These are phyloP conservation scores for Pleuronectes platessa DNA, from an alignment of 2,113 vertebrate species.

Conservation along the genomic window DNA sequence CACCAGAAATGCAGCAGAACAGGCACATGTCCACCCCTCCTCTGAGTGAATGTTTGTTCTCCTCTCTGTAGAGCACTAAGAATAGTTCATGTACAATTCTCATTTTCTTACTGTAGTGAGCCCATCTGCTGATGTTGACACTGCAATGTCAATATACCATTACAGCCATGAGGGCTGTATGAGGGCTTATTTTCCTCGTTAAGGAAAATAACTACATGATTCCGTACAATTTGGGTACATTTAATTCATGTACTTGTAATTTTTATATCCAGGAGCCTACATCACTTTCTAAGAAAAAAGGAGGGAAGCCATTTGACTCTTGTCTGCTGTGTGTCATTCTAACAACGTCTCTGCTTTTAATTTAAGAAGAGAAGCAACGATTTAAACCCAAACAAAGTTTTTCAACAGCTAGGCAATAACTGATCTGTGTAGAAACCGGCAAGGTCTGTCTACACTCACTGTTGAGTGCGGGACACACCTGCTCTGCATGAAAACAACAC, in stretches of 20 bases:
- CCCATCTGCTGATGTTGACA: background rate
- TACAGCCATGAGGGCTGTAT: background rate
- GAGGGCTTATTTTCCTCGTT: too few relatives aligned
- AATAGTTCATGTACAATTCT: background rate
- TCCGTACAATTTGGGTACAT: background rate
- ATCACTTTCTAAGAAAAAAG: background rate
- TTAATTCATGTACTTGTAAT: background rate
- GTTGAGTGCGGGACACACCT: background rate
- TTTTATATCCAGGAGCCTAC: background rate
- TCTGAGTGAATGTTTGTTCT: slow-evolving; percentile 27
- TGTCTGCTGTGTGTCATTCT: background rate
- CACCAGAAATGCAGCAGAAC: background rate
- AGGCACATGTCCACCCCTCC: background rate
- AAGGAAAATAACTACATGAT: background rate
- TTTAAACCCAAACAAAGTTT: slow-evolving; percentile 10
- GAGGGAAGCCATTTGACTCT: background rate
- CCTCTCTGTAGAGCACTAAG: slow-evolving; percentile 1
- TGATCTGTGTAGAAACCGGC: background rate
- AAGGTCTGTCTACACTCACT: background rate
- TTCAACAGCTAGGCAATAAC: background rate
- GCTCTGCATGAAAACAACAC: slow-evolving; percentile 5
- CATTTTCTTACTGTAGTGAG: background rate
- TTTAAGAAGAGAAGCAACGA: background rate
- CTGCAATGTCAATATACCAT: slow-evolving; percentile 3
- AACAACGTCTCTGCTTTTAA: slow-evolving; percentile 7